Base-by-base conservation (phyloP, 2,797 vertebrate species). In the Neosilurus hyrtlii region DNA sequence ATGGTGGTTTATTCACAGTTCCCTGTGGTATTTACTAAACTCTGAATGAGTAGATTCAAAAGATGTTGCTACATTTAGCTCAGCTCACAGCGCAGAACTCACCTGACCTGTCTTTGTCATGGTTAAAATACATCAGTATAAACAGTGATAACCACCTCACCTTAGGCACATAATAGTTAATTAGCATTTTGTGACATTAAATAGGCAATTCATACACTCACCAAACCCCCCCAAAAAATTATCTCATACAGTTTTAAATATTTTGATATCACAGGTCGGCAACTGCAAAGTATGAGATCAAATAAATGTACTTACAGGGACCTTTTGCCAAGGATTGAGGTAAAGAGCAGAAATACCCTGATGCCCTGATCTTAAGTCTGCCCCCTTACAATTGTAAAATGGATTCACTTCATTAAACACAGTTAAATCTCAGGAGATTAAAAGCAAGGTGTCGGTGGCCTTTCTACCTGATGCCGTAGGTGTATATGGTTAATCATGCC, bases 401-500 rank as follows among this genome's bases (percentile, higher is more conserved):
- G 18, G 43, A 56, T 81, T 37, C 37, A 20, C 35, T 65, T 61
- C 51, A 76, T 66, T 63, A 67, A 71, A 63, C 22, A 24, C 6
- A 20, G n/a, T 51, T 61, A 78, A 72, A 85, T 84, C 18, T 54
- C 71, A 37, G 54, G 62, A 82, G 66, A 82, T 66, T 75, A 81
- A 81, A 65, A 43, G 24, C 26, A 59, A 79, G 77, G 61, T 83
- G 66, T 72, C 51, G 22, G 71, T 62, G 49, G 24, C 78, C 24
- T 37, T 83, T 78, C 7, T 30, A 56, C 61, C 52, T 81, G 61
- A 72, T 84, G 72, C 62, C 65, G 16, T 67, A 75, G n/a, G 51
- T 30, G 52, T 80, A 54, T 82, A 16, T 61, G 67, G 61, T 84
- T 85, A 82, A 84, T 86, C 80, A 82, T 54, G 72, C n/a, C 71